Evolutionary conservation across 2,113 vertebrate species (phyloP), one percentile per base, ranked within the genome.

Genomic region (Sorex fumeus): DNA sequence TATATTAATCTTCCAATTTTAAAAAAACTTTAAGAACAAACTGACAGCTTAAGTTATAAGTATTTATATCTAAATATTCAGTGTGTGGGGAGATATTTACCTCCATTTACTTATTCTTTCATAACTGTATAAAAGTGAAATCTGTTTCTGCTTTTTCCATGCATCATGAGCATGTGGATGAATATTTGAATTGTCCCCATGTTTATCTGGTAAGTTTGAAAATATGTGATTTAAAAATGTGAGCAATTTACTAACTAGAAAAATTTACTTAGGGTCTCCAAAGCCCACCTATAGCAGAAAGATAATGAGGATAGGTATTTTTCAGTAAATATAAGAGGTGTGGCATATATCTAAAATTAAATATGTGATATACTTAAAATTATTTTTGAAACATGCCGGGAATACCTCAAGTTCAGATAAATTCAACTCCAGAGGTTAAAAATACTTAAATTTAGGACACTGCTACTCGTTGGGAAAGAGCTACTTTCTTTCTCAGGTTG

Each of bases 11-110:
- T 97, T 43, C 47, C 91, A 71, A 93, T 96, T 80, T 83, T 91
- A 66, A 94, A 32, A 93, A 57, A 70, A 78, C 96, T 91, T 97
- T 93, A 96, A 95, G 36, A 67, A 96, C 88, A 97, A 97, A 96
- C 82, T 95, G 2, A 96, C 88, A 96, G 74, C 69, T 77, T 83
- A 76, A 87, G 34, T 97, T 97, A 96, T 88, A 97, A 88, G 84
- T 77, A 93, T 94, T 80, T 71, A 71, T 87, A 93, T 94, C 92
- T 96, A 87, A 97, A 96, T 69, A 93, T 87, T 87, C 79, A 87
- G 2, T 90, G 45, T 94, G 32, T 88, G 57, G 19, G 93, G 30
- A 64, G 92, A 83, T 85, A 8, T 72, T 82, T 91, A 72, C 45
- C 16, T 71, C 23, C 77, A 64, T 57, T 79, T 92, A 94, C 66